Percentiles rank a stretch among this genome's conserved stretches.
phyloP scores from a whole-genome alignment of 2,888 invertebrate genomes.

The Euclidia mi region DNA sequence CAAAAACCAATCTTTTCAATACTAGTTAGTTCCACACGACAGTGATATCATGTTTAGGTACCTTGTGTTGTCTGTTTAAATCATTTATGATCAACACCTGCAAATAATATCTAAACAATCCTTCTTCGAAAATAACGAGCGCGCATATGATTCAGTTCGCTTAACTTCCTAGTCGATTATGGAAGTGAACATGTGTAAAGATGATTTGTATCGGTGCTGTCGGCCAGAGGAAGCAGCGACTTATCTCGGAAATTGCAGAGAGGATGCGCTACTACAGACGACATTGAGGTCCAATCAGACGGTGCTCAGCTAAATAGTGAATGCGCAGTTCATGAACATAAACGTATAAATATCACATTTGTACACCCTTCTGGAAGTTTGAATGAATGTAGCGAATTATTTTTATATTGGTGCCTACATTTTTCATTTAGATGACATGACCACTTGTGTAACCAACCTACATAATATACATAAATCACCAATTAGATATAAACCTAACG shows the following conservation, averaged over 20 bases:
- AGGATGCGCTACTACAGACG: constrained; percentile 81
- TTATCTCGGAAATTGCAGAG: constrained; percentile 84
- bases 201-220: constrained; percentile 54
- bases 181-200: constrained; percentile 29
- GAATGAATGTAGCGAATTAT: too few relatives aligned
- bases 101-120: too few relatives aligned
- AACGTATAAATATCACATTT: constrained; percentile 27
- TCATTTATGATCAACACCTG: too few relatives aligned
- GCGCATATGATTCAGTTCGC: not conserved
- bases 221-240: constrained; percentile 78
- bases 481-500: too few relatives aligned
- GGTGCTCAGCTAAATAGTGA: constrained; percentile 61
- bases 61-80: too few relatives aligned
- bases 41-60: too few relatives aligned
- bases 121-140: not conserved
- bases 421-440: too few relatives aligned
- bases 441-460: too few relatives aligned
- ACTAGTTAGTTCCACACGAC: too few relatives aligned
- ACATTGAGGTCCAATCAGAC: constrained; percentile 87
- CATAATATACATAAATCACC: too few relatives aligned
- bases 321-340: constrained; percentile 60
- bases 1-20: too few relatives aligned
- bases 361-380: not conserved
- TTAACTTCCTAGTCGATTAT: not conserved
- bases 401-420: too few relatives aligned